Conservation (phyloP, 2,888 invertebrate species). For the Drosophila silvestris region DNA sequence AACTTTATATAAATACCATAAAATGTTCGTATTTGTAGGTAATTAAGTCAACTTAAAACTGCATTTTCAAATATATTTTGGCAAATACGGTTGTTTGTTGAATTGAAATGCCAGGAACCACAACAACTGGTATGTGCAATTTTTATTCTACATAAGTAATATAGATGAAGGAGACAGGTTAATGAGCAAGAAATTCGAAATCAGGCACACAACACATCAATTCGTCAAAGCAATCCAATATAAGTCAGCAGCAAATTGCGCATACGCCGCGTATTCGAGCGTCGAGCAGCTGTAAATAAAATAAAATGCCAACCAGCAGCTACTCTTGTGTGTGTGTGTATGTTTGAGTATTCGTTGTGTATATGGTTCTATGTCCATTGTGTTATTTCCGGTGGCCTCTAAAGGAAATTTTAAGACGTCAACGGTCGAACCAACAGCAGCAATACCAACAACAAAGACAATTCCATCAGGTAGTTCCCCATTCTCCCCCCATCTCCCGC, state of each 20-base stretch:
- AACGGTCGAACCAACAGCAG: slow-evolving; percentile 45
- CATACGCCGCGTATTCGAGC: slow-evolving; percentile 62
- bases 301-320: slow-evolving; percentile 25
- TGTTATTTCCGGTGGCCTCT: slow-evolving; percentile 69
- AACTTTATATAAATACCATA: not conserved
- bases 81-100: not conserved
- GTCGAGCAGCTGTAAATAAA: slow-evolving; percentile 63
- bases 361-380: slow-evolving; percentile 50
- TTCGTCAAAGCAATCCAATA: slow-evolving; percentile 37
- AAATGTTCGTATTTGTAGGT: not conserved
- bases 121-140: not conserved
- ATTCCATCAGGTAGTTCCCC: slow-evolving; percentile 53
- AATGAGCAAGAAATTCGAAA: not conserved
- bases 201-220: slow-evolving; percentile 11
- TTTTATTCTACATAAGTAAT: not conserved
- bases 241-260: slow-evolving; percentile 58
- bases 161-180: not conserved
- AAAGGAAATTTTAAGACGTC: slow-evolving; percentile 78
- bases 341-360: slow-evolving; percentile 19
- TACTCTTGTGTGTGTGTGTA: slow-evolving; percentile 24
- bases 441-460: slow-evolving; percentile 34
- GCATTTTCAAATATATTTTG: not conserved
- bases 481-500: not conserved
- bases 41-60: not conserved
- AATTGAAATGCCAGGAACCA: not conserved